phyloP scores from a whole-genome alignment of 2,888 invertebrate species.

The Pecten maximus region DNA sequence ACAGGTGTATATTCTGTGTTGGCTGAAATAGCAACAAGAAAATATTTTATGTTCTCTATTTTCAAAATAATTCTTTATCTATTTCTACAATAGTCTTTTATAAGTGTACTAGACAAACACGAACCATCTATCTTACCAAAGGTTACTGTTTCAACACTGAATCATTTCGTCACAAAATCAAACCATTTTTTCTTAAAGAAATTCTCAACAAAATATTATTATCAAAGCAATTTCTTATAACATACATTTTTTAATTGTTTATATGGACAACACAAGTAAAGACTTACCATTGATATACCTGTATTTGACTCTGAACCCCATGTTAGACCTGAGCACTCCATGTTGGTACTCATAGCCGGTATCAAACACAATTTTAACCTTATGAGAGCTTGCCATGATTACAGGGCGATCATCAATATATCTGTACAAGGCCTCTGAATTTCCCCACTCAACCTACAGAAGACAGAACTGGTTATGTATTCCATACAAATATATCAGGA shows the following conservation, averaged over 20 bases:
- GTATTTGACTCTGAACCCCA: slow-evolving; percentile 67
- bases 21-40: slow-evolving; percentile 38
- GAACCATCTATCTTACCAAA: neutral
- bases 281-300: slow-evolving; percentile 61
- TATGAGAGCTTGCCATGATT: slow-evolving; percentile 57
- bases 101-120: neutral
- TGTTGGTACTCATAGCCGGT: slow-evolving; percentile 56
- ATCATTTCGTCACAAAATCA: no score
- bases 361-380: slow-evolving; percentile 60
- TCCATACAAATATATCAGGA: neutral
- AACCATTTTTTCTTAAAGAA: neutral
- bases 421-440: slow-evolving; percentile 10
- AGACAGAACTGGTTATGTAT: neutral
- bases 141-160: neutral
- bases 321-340: slow-evolving; percentile 51
- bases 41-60: neutral
- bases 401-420: slow-evolving; percentile 54
- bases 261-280: neutral
- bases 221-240: neutral
- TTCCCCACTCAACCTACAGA: neutral
- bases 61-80: no score
- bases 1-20: neutral
- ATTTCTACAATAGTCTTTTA: no score
- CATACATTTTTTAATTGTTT: neutral
- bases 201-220: neutral